These are phyloP conservation scores for Hybos culiciformis DNA, from an alignment of 2,888 invertebrate species.

Conservation along the genomic window DNA sequence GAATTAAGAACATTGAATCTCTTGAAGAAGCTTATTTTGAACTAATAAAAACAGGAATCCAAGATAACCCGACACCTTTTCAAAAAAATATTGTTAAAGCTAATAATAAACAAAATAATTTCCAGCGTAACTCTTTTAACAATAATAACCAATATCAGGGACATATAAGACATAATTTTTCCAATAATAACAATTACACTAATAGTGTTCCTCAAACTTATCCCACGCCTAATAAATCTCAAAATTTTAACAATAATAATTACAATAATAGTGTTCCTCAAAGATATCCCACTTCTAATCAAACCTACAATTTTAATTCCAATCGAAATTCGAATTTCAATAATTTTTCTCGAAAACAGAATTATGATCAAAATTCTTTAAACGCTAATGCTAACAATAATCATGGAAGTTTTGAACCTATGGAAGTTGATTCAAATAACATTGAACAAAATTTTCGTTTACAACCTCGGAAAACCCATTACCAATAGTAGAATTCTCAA, in stretches of 20 bases:
- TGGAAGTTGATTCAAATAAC: neutral
- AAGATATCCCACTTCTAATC: no score
- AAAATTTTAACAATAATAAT: neutral
- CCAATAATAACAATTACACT: neutral
- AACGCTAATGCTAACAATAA: neutral
- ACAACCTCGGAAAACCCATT: neutral
- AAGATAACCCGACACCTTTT: neutral
- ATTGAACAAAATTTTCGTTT: neutral
- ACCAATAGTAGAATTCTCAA: neutral
- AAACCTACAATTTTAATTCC: neutral
- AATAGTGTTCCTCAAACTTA: neutral
- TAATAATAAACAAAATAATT: neutral
- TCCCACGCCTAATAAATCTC: neutral
- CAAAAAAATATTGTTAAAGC: neutral
- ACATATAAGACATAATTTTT: neutral
- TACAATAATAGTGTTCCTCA: no score
- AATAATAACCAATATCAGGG: neutral
- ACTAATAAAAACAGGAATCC: neutral
- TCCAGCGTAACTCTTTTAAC: neutral
- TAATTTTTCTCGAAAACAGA: no score
- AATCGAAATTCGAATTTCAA: no score
- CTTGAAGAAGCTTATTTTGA: conserved; percentile 1
- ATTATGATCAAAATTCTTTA: no score
- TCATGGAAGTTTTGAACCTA: neutral
- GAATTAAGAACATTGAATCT: neutral